phyloP scores from a whole-genome alignment of 2,888 invertebrate genomes.

The Rosalia funebris region DNA sequence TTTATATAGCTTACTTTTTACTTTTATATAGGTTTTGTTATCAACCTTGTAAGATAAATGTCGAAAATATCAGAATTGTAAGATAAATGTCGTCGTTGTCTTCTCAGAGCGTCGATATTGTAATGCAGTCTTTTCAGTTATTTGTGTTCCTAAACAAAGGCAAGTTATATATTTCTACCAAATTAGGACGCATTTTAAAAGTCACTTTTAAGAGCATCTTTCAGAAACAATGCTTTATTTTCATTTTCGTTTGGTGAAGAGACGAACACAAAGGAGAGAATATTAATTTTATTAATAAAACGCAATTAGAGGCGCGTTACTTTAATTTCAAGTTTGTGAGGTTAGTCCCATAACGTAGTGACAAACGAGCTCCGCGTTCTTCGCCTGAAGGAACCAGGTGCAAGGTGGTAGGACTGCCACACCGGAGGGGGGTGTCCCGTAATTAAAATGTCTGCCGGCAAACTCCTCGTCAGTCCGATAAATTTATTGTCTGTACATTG shows the following conservation, averaged over 20 bases:
- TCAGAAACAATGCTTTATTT: too few species aligned
- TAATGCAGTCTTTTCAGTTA: too few species aligned
- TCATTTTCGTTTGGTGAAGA: not conserved
- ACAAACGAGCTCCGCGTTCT: constrained; percentile 43
- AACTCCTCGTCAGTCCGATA: constrained; percentile 60
- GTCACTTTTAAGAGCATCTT: too few species aligned
- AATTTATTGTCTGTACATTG: constrained; percentile 61
- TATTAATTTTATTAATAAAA: constrained; percentile 52
- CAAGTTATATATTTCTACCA: too few species aligned
- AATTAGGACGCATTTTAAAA: too few species aligned
- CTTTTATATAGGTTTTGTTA: too few species aligned
- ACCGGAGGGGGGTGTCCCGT: constrained; percentile 53
- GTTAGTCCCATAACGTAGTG: constrained; percentile 45
- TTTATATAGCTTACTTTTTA: too few species aligned
- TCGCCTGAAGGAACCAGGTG: constrained; percentile 51
- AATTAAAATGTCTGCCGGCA: constrained; percentile 63
- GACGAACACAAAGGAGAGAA: constrained; percentile 4
- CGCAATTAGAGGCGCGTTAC: constrained; percentile 53
- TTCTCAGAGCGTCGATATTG: too few species aligned
- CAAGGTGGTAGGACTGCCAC: constrained; percentile 46
- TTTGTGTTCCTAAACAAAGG: too few species aligned
- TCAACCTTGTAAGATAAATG: too few species aligned
- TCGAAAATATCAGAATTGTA: too few species aligned
- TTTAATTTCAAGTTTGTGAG: constrained; percentile 46
- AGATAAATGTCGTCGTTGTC: too few species aligned